These are phyloP conservation scores for Styela plicata DNA, from an alignment of 23 tunicate genomes.

Conservation along the genomic window DNA sequence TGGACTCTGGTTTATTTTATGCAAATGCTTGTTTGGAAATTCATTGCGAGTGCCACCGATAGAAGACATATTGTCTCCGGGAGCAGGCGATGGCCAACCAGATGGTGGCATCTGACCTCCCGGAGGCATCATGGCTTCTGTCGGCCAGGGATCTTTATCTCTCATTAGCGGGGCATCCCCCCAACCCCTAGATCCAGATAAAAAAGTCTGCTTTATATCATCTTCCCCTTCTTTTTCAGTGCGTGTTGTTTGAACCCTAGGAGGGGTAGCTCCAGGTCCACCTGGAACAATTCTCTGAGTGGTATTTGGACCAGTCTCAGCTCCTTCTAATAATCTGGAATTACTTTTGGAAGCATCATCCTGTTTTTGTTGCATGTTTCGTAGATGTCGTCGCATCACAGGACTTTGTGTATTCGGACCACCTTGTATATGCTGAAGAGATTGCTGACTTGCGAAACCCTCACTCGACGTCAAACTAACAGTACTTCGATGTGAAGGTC, in stretches of 20 bases:
- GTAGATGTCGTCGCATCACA: slow-evolving; percentile 11
- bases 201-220: slow-evolving; percentile 88
- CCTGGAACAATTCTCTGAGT: not conserved
- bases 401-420: not conserved
- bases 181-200: slow-evolving; percentile 97
- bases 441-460: not conserved
- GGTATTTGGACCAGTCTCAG: not conserved
- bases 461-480: not conserved
- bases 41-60: not conserved
- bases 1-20: not conserved
- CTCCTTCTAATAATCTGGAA: not conserved
- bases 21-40: not conserved
- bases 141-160: slow-evolving; percentile 62
- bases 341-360: not conserved
- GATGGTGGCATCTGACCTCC: not conserved
- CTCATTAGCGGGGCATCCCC: slow-evolving; percentile 96
- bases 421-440: not conserved
- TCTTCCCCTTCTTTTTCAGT: slow-evolving; percentile 33
- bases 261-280: slow-evolving; percentile 1
- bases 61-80: slow-evolving; percentile 6
- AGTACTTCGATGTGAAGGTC: not conserved
- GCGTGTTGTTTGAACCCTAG: not conserved
- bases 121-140: slow-evolving; percentile 17
- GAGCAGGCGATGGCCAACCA: not conserved
- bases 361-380: not conserved